These are phyloP conservation scores for Moxostoma hubbsi DNA, from an alignment of 2,797 vertebrate genomes.

Conservation along the genomic window DNA sequence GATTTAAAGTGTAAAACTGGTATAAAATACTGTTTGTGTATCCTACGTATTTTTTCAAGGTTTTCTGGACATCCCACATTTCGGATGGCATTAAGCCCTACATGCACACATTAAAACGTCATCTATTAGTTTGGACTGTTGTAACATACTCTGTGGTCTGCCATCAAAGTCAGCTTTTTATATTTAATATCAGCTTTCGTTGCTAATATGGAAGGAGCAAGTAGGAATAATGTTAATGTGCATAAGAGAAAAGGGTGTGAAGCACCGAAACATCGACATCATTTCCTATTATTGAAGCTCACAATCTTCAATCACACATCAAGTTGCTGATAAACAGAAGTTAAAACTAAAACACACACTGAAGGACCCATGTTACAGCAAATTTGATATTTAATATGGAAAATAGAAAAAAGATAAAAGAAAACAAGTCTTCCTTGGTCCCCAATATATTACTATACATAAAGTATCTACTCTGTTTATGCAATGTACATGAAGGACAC, in stretches of 20 bases:
- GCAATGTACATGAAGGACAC: constrained; percentile 70
- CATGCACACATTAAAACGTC: constrained; percentile 14
- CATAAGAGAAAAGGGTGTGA: not conserved
- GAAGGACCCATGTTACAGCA: not conserved
- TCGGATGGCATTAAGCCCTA: not conserved
- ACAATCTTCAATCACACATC: not conserved
- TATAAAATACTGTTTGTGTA: too few species aligned
- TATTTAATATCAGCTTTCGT: not conserved
- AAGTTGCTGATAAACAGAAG: not conserved
- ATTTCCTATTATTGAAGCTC: not conserved
- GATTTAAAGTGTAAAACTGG: too few species aligned
- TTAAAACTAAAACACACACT: not conserved
- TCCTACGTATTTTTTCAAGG: too few species aligned
- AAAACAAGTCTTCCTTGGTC: constrained; percentile 57
- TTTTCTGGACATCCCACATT: not conserved
- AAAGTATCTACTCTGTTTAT: constrained; percentile 71
- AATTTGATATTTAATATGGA: constrained; percentile 56
- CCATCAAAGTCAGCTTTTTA: not conserved
- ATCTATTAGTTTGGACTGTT: not conserved
- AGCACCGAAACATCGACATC: not conserved
- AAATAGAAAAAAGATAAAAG: constrained; percentile 52
- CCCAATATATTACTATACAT: constrained; percentile 77
- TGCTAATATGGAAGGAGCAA: not conserved
- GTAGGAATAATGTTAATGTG: not conserved
- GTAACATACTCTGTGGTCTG: not conserved